These are phyloP conservation scores for Myiopsitta monachus DNA, from an alignment of 2,113 vertebrate genomes.

Conservation along the genomic window DNA sequence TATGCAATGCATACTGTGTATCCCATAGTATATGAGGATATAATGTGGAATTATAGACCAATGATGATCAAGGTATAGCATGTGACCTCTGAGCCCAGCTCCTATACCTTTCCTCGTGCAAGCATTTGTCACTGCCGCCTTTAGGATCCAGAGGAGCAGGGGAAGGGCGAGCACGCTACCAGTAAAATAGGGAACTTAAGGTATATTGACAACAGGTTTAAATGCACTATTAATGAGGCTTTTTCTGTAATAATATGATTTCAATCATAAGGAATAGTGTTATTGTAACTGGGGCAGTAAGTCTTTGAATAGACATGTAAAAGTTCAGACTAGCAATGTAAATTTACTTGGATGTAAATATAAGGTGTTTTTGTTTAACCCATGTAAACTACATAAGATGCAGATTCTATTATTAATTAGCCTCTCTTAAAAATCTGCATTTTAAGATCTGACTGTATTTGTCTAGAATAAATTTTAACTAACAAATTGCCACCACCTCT, in stretches of 20 bases:
- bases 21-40: background rate
- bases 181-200: background rate
- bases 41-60: too few relatives aligned
- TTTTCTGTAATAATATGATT: background rate
- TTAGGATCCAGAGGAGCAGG: background rate
- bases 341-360: background rate
- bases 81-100: background rate
- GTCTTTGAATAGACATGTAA: background rate
- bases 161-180: background rate
- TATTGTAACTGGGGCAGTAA: background rate
- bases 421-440: background rate
- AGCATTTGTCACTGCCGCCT: background rate
- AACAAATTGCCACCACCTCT: background rate
- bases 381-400: background rate
- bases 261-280: background rate
- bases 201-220: background rate
- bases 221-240: background rate
- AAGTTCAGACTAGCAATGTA: background rate
- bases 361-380: background rate
- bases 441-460: background rate
- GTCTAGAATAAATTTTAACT: background rate
- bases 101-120: background rate
- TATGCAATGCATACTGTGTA: background rate
- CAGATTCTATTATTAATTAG: background rate
- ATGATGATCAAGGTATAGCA: background rate